Conservation (phyloP, 1,140 invertebrate species). For the Leguminivora glycinivorella region DNA sequence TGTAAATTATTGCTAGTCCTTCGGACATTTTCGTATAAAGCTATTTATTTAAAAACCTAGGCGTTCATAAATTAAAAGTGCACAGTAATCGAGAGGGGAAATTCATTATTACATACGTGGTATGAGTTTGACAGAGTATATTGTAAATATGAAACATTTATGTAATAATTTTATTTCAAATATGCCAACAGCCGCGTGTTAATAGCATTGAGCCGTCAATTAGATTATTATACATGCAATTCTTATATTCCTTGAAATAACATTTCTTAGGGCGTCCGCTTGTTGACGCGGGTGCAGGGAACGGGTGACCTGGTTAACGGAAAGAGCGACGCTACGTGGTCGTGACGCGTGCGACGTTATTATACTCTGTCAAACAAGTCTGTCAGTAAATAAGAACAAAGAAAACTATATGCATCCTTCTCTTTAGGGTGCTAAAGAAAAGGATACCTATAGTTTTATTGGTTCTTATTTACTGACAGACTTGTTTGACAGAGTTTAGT, state of each 20-base stretch:
- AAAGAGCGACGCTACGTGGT: too few relatives aligned
- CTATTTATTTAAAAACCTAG: constrained; percentile 28
- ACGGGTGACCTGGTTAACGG: too few relatives aligned
- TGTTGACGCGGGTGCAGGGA: too few relatives aligned
- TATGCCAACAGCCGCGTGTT: constrained; percentile 73
- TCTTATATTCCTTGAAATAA: constrained; percentile 76
- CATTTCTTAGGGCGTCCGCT: too few relatives aligned
- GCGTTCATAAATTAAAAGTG: constrained; percentile 34
- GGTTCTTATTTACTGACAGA: too few relatives aligned
- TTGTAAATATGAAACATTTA: constrained; percentile 75
- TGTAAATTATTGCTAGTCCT: constrained; percentile 17
- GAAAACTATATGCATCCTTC: too few relatives aligned
- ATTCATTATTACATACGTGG: constrained; percentile 69
- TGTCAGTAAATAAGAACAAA: too few relatives aligned
- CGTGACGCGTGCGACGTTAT: too few relatives aligned
- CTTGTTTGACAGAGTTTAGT: too few relatives aligned
- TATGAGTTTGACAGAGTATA: constrained; percentile 67
- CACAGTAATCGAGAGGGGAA: constrained; percentile 66
- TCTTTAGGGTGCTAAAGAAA: too few relatives aligned
- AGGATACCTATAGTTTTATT: too few relatives aligned
- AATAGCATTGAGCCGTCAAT: constrained; percentile 75
- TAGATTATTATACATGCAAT: constrained; percentile 61
- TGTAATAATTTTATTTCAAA: constrained; percentile 73
- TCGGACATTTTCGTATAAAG: constrained; percentile 1
- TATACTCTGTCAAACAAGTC: too few relatives aligned